A percentile compares a stretch with the other conserved stretches of the same genome.
phyloP scores from a whole-genome alignment of 2,888 invertebrate genomes.

The Neria commutata region DNA sequence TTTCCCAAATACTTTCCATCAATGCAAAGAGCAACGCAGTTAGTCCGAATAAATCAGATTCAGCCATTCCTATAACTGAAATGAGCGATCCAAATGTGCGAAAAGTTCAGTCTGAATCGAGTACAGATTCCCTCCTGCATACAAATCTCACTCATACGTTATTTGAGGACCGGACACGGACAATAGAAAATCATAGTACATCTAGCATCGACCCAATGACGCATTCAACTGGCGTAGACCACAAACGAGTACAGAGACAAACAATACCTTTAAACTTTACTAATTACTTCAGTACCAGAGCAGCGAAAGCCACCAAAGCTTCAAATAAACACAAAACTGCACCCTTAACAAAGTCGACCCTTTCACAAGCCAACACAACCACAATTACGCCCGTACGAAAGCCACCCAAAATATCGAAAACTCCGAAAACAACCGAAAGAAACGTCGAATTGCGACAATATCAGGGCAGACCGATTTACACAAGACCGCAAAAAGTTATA shows the following conservation, averaged over 20 bases:
- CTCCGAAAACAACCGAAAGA: slow-evolving; percentile 34
- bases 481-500: slow-evolving; percentile 52
- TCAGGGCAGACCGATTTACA: slow-evolving; percentile 43
- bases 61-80: no score
- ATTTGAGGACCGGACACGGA: no score
- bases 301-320: no score
- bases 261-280: not conserved
- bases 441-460: slow-evolving; percentile 50
- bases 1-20: no score
- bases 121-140: no score
- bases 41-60: no score
- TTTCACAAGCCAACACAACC: slow-evolving; percentile 21
- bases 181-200: not conserved
- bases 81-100: no score
- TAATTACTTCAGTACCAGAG: not conserved
- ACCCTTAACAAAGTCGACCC: slow-evolving; percentile 18
- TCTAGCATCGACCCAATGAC: slow-evolving; percentile 22
- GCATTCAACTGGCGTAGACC: slow-evolving; percentile 9
- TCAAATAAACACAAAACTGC: slow-evolving; percentile 18
- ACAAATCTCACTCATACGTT: no score
- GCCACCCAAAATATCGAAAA: slow-evolving; percentile 33
- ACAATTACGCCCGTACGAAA: slow-evolving; percentile 23
- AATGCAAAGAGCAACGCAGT: no score
- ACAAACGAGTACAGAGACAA: slow-evolving; percentile 28
- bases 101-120: no score